These are phyloP conservation scores for Macrobrachium nipponense DNA, from an alignment of 1,140 invertebrate species.

Conservation along the genomic window DNA sequence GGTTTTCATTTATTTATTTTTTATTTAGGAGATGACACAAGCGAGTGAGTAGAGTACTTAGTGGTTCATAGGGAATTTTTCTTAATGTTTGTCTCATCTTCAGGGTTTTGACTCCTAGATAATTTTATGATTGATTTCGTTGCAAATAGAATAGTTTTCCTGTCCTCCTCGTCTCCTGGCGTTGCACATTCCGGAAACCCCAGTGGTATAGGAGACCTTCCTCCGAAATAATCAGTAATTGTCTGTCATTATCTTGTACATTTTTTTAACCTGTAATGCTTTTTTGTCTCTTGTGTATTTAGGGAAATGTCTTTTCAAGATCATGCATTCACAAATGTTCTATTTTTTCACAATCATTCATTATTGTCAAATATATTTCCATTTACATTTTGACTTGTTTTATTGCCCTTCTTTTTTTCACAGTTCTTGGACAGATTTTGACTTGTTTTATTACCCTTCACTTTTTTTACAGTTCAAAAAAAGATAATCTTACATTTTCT, in stretches of 20 bases:
- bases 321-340: conserved; percentile 52
- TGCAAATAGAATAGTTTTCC: conserved; percentile 3
- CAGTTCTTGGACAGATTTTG: neutral
- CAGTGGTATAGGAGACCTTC: neutral
- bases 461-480: neutral
- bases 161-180: neutral
- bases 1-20: conserved; percentile 5
- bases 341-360: conserved; percentile 57
- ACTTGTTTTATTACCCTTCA: conserved; percentile 5
- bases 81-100: neutral
- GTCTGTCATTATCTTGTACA: conserved; percentile 41
- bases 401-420: neutral
- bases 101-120: neutral
- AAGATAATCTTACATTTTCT: neutral
- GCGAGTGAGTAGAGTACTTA: conserved; percentile 19
- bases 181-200: neutral
- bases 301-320: conserved; percentile 32
- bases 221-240: conserved; percentile 9
- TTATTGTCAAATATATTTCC: conserved; percentile 57
- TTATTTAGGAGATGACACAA: neutral
- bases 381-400: conserved; percentile 28
- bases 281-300: conserved; percentile 34
- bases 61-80: conserved; percentile 10
- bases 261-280: conserved; percentile 32
- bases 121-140: neutral